phyloP scores from a whole-genome alignment of 2,888 invertebrate species.

The Ophion costatus region DNA sequence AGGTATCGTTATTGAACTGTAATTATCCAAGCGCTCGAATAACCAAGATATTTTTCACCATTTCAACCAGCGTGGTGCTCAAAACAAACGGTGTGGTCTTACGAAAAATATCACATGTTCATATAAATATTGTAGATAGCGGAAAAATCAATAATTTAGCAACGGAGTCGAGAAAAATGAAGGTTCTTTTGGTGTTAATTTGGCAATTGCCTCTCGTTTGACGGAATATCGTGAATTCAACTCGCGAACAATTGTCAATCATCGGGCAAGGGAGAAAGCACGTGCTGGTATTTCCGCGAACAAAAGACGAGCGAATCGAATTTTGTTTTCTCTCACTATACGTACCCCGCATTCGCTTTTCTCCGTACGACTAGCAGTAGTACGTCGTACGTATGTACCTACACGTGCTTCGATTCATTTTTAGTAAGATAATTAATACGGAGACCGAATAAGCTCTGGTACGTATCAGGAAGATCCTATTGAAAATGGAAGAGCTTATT shows the following conservation, averaged over 20 bases:
- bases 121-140: neutral
- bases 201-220: neutral
- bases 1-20: constrained; percentile 73
- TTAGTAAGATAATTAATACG: constrained; percentile 50
- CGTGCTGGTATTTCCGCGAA: neutral
- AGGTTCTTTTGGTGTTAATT: neutral
- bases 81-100: neutral
- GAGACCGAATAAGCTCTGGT: neutral
- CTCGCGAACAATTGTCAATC: constrained; percentile 26
- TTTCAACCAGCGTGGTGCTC: neutral
- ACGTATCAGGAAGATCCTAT: constrained; percentile 36
- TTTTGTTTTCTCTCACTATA: constrained; percentile 38
- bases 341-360: constrained; percentile 7
- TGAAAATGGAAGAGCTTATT: constrained; percentile 28
- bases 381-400: neutral
- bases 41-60: neutral
- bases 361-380: neutral
- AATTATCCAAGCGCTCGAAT: constrained; percentile 12
- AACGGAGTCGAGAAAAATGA: neutral
- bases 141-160: no score
- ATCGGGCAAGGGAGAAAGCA: neutral
- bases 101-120: neutral
- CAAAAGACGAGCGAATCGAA: constrained; percentile 39
- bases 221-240: constrained; percentile 1
- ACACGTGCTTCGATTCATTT: constrained; percentile 46